phyloP scores from a whole-genome alignment of 2,113 vertebrate genomes.

The Mormoops blainvillei region DNA sequence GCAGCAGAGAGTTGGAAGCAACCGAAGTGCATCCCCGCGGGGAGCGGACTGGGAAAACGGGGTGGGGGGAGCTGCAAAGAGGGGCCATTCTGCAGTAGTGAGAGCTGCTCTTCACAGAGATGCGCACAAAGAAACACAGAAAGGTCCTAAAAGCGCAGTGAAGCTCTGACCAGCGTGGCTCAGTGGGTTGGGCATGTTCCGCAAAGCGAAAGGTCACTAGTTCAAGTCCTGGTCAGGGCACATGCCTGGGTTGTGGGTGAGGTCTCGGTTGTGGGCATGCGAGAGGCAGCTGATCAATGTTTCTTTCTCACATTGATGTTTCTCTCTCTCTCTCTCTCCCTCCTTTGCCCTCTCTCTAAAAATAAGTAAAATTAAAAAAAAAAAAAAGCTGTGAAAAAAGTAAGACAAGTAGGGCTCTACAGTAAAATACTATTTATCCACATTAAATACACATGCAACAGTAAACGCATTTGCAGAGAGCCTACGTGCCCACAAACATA shows the following conservation, averaged over 20 bases:
- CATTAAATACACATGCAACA: background rate
- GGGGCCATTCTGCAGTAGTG: background rate
- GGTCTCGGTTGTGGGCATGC: too few relatives aligned
- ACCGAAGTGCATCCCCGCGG: background rate
- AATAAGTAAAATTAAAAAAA: background rate
- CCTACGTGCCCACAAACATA: rapidly evolving
- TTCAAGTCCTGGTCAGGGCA: too few relatives aligned
- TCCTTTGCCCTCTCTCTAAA: too few relatives aligned
- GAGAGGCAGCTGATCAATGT: too few relatives aligned
- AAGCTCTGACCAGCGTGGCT: too few relatives aligned
- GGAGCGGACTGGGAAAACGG: rapidly evolving
- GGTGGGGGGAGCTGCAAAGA: too few relatives aligned
- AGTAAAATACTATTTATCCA: background rate
- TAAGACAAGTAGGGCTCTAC: background rate
- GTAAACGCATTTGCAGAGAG: background rate
- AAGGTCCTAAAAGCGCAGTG: background rate
- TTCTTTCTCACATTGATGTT: too few relatives aligned
- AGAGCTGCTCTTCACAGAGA: background rate
- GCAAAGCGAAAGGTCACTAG: too few relatives aligned
- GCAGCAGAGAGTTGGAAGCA: background rate
- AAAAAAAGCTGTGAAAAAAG: background rate
- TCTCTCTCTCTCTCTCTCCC: too few relatives aligned
- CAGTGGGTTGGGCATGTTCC: too few relatives aligned
- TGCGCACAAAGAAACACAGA: background rate
- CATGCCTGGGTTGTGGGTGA: too few relatives aligned